Evolutionary conservation across 1,140 invertebrate species (phyloP).

Genomic region (Drosophila navojoa): DNA sequence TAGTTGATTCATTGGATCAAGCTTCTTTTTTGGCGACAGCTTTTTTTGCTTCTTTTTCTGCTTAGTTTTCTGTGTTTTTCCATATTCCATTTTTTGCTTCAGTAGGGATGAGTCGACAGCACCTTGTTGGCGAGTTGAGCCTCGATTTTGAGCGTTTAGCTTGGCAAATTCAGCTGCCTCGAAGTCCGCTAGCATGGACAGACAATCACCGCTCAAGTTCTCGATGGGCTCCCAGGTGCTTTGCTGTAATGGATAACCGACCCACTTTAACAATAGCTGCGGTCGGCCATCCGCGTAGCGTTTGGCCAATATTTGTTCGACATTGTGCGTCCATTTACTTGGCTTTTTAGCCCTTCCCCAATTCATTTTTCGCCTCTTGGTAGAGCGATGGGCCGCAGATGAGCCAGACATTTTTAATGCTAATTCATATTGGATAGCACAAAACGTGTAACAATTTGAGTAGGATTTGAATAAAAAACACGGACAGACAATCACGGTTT

Average conservation of each 20-base stretch:
- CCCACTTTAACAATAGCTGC: constrained; percentile 46
- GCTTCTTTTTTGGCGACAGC: no score
- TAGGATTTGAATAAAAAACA: neutral
- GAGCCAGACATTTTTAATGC: constrained; percentile 11
- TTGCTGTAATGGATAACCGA: constrained; percentile 11
- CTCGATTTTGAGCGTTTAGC: no score
- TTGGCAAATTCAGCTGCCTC: constrained; percentile 22
- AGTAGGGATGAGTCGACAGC: no score
- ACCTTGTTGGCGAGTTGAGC: no score
- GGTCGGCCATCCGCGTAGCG: constrained; percentile 32
- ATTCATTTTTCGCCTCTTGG: neutral
- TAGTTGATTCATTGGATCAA: no score
- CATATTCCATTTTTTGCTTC: no score
- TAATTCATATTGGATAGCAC: neutral
- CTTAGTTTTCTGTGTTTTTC: no score
- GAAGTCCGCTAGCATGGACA: constrained; percentile 38
- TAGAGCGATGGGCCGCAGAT: no score
- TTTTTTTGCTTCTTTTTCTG: no score
- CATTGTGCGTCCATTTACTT: neutral
- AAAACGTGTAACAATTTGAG: no score
- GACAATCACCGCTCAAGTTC: constrained; percentile 30
- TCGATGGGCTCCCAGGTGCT: constrained; percentile 59
- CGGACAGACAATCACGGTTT: neutral
- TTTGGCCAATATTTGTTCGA: constrained; percentile 43
- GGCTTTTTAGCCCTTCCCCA: neutral